Evolutionary conservation across 2,113 vertebrate species (phyloP), one percentile per base, ranked within the genome.

Genomic region (Vanacampus margaritifer): DNA sequence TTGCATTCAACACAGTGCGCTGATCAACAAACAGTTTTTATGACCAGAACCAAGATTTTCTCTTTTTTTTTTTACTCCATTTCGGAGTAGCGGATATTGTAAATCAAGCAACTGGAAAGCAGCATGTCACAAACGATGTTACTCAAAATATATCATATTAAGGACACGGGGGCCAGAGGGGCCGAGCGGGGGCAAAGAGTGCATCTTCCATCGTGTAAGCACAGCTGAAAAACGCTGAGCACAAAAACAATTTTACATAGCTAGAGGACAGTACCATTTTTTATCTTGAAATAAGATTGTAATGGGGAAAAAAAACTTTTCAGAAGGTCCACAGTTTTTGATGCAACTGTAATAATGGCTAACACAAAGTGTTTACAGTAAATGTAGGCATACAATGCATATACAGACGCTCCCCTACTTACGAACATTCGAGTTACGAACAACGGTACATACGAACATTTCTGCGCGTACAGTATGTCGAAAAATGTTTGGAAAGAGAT

Each of bases 171-270:
- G 37, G 60, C 60, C 60, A 43, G 58, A 72, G 62, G 65, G 65
- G 57, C 45, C 45, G 50, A 60, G 28, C 43, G 32, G 53, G 24
- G 62, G 41, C 45, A 28, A 62, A 64, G 65, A 43, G 36, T 60
- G 50, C 53, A 45, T 41, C 39, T 61, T 64, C 70, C 12, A 23
- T 65, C 36, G 1, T 14, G 75, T 28, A 36, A 28, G 60, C 53
- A 48, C 6, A 32, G 32, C 71, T 58, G 61, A 72, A 77, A 59
- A 75, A 72, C 64, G 66, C 45, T 65, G 72, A 59, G 74, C 59
- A 60, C 36, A 36, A 37, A 78, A 80, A 80, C 70, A 64, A 71
- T 71, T 74, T 68, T 73, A 70, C 68, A 63, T 23, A 67, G 71
- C 71, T 78, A 63, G 66, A 75, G 73, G 79, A 79, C 7, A 24